A percentile compares a stretch with the other conserved stretches of the same genome.
These are phyloP conservation scores for Leptopilina myrica DNA, from an alignment of 2,888 invertebrate species.

Conservation along the genomic window DNA sequence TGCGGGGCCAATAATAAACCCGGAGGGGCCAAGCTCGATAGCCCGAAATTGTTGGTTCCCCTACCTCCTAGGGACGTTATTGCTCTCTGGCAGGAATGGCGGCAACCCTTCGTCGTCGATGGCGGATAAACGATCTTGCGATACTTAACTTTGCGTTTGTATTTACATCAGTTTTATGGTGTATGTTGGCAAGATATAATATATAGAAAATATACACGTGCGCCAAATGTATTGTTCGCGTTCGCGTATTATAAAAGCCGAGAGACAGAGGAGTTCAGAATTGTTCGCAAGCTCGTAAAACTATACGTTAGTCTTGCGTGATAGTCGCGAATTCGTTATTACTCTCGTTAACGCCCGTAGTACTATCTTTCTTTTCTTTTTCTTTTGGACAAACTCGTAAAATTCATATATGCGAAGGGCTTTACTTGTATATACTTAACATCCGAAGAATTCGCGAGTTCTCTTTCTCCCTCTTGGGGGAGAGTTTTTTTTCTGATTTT, in stretches of 20 bases:
- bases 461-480: neutral
- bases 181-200: neutral
- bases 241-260: constrained; percentile 25
- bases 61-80: constrained; percentile 63
- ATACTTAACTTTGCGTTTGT: constrained; percentile 61
- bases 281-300: constrained; percentile 65
- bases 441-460: constrained; percentile 25
- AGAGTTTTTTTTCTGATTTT: neutral
- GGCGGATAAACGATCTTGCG: constrained; percentile 74
- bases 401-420: constrained; percentile 54
- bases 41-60: constrained; percentile 77
- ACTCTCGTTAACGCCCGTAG: constrained; percentile 70
- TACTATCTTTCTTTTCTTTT: constrained; percentile 30
- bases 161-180: constrained; percentile 19
- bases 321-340: constrained; percentile 73
- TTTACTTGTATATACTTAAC: constrained; percentile 43
- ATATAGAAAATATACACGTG: constrained; percentile 32
- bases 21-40: constrained; percentile 75
- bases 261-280: constrained; percentile 45
- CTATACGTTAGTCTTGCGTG: constrained; percentile 64
- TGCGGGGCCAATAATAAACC: constrained; percentile 76
- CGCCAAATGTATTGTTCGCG: neutral
- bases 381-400: constrained; percentile 69
- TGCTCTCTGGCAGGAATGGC: constrained; percentile 64
- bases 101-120: constrained; percentile 71